Evolutionary conservation across 2,888 invertebrate genomes (phyloP), one percentile per base, ranked within the genome.

Genomic region (Reticulitermes lucifugus): DNA sequence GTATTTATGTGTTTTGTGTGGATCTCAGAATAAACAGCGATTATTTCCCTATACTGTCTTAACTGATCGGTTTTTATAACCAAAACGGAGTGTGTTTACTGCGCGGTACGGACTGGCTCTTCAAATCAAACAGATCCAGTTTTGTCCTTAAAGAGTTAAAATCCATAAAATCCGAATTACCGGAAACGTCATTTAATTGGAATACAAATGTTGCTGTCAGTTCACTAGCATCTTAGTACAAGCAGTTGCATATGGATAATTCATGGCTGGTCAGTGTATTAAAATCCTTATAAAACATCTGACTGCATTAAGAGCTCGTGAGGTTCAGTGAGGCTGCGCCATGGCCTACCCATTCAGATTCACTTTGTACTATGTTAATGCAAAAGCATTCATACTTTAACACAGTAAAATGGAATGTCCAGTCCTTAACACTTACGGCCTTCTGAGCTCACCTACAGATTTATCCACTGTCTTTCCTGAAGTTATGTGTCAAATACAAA

Each of bases 361-460:
- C 14, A 18, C 3, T 77, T 77, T 77, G 51, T 77, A 77, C 77
- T 77, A 46, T 46, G 46, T 46, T 43, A 77, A 77, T 51, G 77
- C 46, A 77, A 46, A 51, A 46, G 77, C 77, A 75, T 75, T 75
- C 43, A 43, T 43, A 75, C 1, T 75, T 75, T 75, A 75, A 43
- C 75, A 77, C 77, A 77, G 51, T 77, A 35, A 21, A 77, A 46
- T 77, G 77, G 77, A 46, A 77, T 46, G 46, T 77, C 29, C 46
- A n/a, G n/a, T 77, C 46, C 65, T 7, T n/a, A 65, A 5, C 46
- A 46, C 46, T 46, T 9, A 46, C 12, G 6, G 12, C 12, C 46
- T 46, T 46, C 9, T 12, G 12, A n/a, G 7, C 55, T 55, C 12
- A 25, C 25, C 65, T 65, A 6, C 65, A n/a, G 65, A 25, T 55